phyloP scores from a whole-genome alignment of 92 coral and sea anemone genomes.

The Zoanthus gigantus region DNA sequence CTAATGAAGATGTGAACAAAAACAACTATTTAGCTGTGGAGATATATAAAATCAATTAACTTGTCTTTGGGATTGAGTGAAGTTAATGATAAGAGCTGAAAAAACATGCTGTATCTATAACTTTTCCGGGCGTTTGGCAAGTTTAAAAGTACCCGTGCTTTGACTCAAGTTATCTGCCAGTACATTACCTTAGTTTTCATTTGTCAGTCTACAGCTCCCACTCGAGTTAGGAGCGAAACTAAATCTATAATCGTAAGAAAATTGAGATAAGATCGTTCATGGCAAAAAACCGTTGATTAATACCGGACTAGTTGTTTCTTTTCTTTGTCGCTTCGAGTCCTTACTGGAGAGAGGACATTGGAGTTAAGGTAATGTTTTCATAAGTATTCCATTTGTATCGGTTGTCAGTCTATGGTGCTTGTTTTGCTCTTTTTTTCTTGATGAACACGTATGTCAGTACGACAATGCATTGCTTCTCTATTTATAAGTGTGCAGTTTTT shows the following conservation, averaged over 20 bases:
- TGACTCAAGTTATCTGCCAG: not conserved
- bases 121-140: not conserved
- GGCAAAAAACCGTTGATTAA: not conserved
- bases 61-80: conserved; percentile 22
- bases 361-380: too few species aligned
- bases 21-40: not conserved
- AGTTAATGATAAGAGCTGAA: conserved; percentile 27
- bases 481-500: not conserved
- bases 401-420: too few species aligned
- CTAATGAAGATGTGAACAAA: not conserved
- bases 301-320: not conserved
- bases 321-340: too few species aligned
- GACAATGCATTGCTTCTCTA: not conserved
- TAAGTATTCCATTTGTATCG: too few species aligned
- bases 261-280: not conserved
- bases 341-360: too few species aligned
- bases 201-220: not conserved
- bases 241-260: not conserved
- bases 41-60: conserved; percentile 10
- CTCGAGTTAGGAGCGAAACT: not conserved
- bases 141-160: not conserved
- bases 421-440: too few species aligned
- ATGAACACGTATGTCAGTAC: not conserved
- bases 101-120: not conserved
- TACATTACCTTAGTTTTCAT: not conserved